phyloP scores from a whole-genome alignment of 2,888 invertebrate species.

The Drosophila melanosoma region DNA sequence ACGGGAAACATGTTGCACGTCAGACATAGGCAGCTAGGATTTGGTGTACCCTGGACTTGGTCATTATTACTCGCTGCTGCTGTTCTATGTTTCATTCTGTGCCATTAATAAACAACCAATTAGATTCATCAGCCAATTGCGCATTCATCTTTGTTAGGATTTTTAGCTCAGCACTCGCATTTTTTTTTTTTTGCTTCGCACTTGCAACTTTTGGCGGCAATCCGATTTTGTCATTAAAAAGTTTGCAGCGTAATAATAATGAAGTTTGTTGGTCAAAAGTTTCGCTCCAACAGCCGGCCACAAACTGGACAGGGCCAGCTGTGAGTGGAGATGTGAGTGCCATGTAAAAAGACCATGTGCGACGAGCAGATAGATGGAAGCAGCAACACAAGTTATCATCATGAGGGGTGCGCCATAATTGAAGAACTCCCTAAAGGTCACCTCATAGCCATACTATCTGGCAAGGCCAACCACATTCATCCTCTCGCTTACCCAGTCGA shows the following conservation, averaged over 20 bases:
- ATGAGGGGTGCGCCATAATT: slow-evolving; percentile 93
- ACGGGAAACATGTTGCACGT: neutral
- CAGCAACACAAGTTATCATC: slow-evolving; percentile 88
- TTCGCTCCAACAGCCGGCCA: slow-evolving; percentile 18
- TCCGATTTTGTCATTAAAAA: slow-evolving; percentile 72
- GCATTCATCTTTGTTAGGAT: neutral
- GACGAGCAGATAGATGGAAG: slow-evolving; percentile 89
- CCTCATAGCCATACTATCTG: slow-evolving; percentile 94
- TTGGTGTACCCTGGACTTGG: neutral
- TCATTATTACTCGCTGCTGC: neutral
- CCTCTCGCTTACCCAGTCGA: slow-evolving; percentile 90
- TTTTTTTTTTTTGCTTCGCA: neutral
- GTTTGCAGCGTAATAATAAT: slow-evolving; percentile 62
- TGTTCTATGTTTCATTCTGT: neutral
- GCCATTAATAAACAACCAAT: slow-evolving; percentile 17
- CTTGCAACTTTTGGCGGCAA: slow-evolving; percentile 24
- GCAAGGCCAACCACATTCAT: slow-evolving; percentile 96
- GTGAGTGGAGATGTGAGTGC: slow-evolving; percentile 84
- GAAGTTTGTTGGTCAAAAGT: slow-evolving; percentile 58
- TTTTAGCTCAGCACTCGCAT: neutral
- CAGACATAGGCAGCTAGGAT: neutral
- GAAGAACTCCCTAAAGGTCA: slow-evolving; percentile 93
- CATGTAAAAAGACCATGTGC: slow-evolving; percentile 89
- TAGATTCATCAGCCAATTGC: slow-evolving; percentile 7
- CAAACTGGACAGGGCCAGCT: neutral